These are phyloP conservation scores for Galemys pyrenaicus DNA, from an alignment of 2,113 vertebrate genomes.

Conservation along the genomic window DNA sequence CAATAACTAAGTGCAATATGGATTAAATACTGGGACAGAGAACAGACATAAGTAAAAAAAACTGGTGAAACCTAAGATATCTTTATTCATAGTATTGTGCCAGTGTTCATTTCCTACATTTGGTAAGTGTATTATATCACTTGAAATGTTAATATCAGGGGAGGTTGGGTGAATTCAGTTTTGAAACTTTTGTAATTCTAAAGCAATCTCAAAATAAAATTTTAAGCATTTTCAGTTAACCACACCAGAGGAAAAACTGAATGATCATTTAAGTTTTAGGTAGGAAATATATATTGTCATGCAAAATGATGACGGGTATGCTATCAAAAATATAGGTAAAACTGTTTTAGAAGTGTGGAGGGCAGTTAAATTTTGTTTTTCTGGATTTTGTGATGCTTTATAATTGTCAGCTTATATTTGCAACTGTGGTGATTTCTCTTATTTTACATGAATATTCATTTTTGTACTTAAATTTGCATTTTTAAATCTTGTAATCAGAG, in stretches of 20 bases:
- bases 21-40: background rate
- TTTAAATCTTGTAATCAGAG: background rate
- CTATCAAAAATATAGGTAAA: background rate
- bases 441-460: conserved; percentile 8
- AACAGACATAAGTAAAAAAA: background rate
- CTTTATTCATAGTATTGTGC: background rate
- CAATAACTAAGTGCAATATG: background rate
- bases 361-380: background rate
- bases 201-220: conserved; percentile 39
- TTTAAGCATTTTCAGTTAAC: background rate
- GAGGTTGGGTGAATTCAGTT: background rate
- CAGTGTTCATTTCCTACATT: background rate
- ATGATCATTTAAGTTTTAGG: conserved; percentile 18
- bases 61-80: background rate
- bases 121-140: background rate
- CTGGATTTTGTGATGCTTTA: background rate
- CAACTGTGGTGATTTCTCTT: conserved; percentile 7
- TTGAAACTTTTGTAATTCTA: conserved; percentile 16
- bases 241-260: background rate
- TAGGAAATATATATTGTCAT: background rate
- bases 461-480: background rate
- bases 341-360: background rate
- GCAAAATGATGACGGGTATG: background rate
- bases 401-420: background rate
- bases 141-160: background rate